Evolutionary conservation across 2,113 vertebrate genomes (phyloP), one percentile per base, ranked within the genome.

Genomic region (Pedetes capensis): DNA sequence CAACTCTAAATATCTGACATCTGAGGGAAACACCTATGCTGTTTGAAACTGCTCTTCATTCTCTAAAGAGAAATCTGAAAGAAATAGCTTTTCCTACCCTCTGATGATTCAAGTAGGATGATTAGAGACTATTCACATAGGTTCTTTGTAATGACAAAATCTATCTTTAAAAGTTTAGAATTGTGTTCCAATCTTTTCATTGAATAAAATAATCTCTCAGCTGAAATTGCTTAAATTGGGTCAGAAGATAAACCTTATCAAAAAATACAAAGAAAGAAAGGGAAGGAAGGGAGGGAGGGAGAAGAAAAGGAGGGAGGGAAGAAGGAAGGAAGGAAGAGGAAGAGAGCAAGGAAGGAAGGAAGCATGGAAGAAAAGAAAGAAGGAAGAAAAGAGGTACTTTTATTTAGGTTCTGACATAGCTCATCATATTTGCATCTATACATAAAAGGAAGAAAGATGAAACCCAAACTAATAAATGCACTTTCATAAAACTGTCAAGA

Each of bases 341-440:
- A n/a, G n/a, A n/a, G n/a, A n/a, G n/a, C n/a, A n/a, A n/a, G n/a
- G n/a, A n/a, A n/a, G n/a, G n/a, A n/a, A n/a, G n/a, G n/a, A n/a
- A n/a, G n/a, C n/a, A n/a, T n/a, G n/a, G n/a, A n/a, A n/a, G n/a
- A n/a, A n/a, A n/a, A n/a, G n/a, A n/a, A n/a, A n/a, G n/a, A n/a
- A n/a, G n/a, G n/a, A n/a, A n/a, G n/a, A n/a, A n/a, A n/a, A n/a
- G n/a, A n/a, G n/a, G n/a, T n/a, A n/a, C 94, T 89, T 97, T 25
- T 25, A 75, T 97, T 97, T 87, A 87, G 61, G 51, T 34, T 79
- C 59, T 47, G 34, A 81, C 37, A 97, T 85, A 11, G 84, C 90
- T 88, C 74, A 93, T 87, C 88, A 55, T 72, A 89, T 95, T 93
- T 97, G 37, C 68, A 97, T 92, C 83, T 68, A 44, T 44, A 78